phyloP scores from a whole-genome alignment of 2,113 vertebrate genomes.

The Nansenia antarctica region DNA sequence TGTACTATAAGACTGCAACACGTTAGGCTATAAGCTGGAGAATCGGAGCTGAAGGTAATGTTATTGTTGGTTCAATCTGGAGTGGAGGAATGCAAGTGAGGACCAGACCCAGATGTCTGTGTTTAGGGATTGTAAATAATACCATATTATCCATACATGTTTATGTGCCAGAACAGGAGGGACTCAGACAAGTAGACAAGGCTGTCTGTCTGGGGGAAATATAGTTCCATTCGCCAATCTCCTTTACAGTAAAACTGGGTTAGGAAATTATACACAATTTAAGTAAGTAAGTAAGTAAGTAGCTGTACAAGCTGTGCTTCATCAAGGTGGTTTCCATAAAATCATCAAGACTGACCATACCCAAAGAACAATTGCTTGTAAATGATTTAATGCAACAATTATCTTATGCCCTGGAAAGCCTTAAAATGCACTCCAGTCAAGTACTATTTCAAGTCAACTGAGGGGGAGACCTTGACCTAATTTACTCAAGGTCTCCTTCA shows the following conservation, averaged over 20 bases:
- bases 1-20: neutral
- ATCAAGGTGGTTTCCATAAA: neutral
- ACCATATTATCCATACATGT: constrained; percentile 26
- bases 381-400: too few relatives aligned
- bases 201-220: constrained; percentile 19
- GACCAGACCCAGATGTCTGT: constrained; percentile 31
- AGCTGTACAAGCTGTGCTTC: neutral
- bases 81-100: constrained; percentile 30
- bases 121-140: constrained; percentile 40
- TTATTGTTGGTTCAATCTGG: constrained; percentile 36
- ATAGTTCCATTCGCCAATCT: constrained; percentile 38
- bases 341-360: neutral
- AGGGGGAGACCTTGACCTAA: too few relatives aligned
- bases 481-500: too few relatives aligned
- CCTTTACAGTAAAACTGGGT: constrained; percentile 20
- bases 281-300: too few relatives aligned
- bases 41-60: constrained; percentile 21
- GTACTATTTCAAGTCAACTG: too few relatives aligned
- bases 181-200: constrained; percentile 8
- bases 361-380: too few relatives aligned
- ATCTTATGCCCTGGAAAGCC: too few relatives aligned
- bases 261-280: constrained; percentile 12
- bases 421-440: too few relatives aligned
- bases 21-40: constrained; percentile 9
- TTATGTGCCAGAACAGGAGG: constrained; percentile 30